phyloP scores from a whole-genome alignment of 2,888 invertebrate species.

The Pachydiplax longipennis region DNA sequence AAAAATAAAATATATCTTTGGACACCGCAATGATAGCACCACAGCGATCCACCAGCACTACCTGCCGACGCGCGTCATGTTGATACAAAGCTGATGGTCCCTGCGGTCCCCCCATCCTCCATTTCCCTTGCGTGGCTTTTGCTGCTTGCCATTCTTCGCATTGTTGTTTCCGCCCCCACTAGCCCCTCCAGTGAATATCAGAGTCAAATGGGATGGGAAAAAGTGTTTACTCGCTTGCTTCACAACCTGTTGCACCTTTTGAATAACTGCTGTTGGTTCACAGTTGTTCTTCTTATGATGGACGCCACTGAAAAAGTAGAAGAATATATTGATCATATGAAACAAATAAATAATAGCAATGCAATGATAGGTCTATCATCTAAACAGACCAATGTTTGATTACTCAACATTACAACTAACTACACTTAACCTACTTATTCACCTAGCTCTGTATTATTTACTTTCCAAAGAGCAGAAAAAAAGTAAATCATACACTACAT shows the following conservation, averaged over 20 bases:
- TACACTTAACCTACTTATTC: too few relatives aligned
- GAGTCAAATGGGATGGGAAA: constrained; percentile 73
- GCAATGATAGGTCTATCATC: too few relatives aligned
- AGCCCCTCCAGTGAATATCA: constrained; percentile 61
- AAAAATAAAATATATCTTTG: constrained; percentile 38
- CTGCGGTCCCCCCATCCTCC: constrained; percentile 98
- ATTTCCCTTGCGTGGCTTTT: constrained; percentile 83
- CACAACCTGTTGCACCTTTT: constrained; percentile 82
- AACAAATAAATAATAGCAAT: background rate
- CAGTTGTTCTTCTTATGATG: constrained; percentile 95
- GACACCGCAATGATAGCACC: background rate
- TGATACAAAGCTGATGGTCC: constrained; percentile 82
- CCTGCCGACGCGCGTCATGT: constrained; percentile 65
- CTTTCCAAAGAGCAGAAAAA: too few relatives aligned
- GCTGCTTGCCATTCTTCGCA: constrained; percentile 70
- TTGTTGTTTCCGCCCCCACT: constrained; percentile 55
- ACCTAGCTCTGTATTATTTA: too few relatives aligned
- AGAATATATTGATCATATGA: background rate
- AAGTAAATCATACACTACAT: too few relatives aligned
- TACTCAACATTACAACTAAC: too few relatives aligned
- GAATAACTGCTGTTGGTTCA: constrained; percentile 83
- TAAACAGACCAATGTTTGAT: too few relatives aligned
- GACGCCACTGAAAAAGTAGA: constrained; percentile 76
- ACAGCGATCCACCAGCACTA: background rate
- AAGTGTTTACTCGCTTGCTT: constrained; percentile 74